Evolutionary conservation across 2,888 invertebrate genomes (phyloP).

Genomic region (Callosobruchus maculatus): DNA sequence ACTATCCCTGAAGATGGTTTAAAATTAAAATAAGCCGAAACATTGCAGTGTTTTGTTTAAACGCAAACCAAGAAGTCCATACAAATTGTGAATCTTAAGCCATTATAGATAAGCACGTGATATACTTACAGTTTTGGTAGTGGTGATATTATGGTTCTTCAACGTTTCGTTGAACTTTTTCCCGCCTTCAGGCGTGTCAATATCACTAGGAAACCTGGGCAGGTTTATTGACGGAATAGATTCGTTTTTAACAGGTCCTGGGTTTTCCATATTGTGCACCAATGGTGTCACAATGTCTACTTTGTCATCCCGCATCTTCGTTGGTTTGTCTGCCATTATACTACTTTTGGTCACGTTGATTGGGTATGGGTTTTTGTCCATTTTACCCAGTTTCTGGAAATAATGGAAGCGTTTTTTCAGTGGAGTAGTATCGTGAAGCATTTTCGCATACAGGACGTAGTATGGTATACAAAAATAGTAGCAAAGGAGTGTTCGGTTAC

Average conservation of each 20-base stretch:
- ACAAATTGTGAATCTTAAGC: too few species aligned
- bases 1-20: too few species aligned
- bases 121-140: constrained; percentile 35
- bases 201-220: constrained; percentile 32
- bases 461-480: too few species aligned
- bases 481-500: too few species aligned
- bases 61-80: too few species aligned
- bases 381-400: not conserved
- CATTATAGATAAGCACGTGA: too few species aligned
- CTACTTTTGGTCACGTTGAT: not conserved
- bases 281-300: not conserved
- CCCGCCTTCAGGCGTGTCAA: constrained; percentile 34
- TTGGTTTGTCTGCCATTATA: not conserved
- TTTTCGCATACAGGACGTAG: too few species aligned
- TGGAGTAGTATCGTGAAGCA: too few species aligned
- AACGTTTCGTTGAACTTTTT: constrained; percentile 45
- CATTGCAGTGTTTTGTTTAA: too few species aligned
- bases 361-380: not conserved
- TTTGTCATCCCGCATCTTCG: not conserved
- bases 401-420: not conserved
- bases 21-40: too few species aligned
- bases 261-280: not conserved
- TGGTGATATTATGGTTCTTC: constrained; percentile 50
- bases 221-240: not conserved
- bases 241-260: not conserved